phyloP scores from a whole-genome alignment of 2,797 vertebrate species.

The Echeneis naucrates region DNA sequence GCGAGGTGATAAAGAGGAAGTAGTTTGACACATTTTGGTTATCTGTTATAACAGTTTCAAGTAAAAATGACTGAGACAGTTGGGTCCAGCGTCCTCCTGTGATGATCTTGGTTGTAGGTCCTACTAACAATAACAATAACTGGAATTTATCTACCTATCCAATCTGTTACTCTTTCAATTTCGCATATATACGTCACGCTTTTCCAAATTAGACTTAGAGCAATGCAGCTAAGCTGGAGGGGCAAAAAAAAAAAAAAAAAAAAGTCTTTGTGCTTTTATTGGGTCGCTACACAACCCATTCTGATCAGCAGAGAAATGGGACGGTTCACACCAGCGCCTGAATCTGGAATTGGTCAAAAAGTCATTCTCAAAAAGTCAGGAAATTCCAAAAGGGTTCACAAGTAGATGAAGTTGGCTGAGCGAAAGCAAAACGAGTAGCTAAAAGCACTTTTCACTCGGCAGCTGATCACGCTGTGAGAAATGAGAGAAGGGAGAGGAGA shows the following conservation, averaged over 20 bases:
- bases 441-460: no score
- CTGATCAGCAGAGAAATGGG: conserved; percentile 19
- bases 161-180: neutral
- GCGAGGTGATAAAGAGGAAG: neutral
- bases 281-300: conserved; percentile 1
- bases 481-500: neutral
- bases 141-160: neutral
- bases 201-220: neutral
- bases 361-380: neutral
- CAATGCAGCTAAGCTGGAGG: neutral
- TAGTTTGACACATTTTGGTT: neutral
- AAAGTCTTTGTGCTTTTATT: neutral
- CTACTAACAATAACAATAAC: neutral
- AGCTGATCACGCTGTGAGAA: neutral
- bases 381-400: neutral
- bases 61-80: neutral
- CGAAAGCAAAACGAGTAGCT: neutral
- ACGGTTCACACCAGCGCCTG: neutral
- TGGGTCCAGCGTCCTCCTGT: no score
- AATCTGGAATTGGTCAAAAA: conserved; percentile 5
- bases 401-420: neutral
- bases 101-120: no score
- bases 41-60: neutral
- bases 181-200: neutral
- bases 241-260: no score